These are phyloP conservation scores for Dichetophora obliterata DNA, from an alignment of 2,888 invertebrate genomes.

Conservation along the genomic window DNA sequence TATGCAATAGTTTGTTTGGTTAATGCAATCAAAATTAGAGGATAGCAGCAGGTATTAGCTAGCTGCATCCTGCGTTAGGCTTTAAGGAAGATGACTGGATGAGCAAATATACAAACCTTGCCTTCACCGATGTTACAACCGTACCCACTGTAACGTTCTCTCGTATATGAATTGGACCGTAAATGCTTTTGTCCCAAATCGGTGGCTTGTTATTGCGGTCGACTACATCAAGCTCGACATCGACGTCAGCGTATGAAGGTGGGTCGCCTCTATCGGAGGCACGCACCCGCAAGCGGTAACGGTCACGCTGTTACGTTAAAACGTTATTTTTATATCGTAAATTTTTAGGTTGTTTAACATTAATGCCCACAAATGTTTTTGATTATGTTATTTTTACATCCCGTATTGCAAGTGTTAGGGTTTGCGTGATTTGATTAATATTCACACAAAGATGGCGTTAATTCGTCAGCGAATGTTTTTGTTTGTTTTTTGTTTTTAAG, in stretches of 20 bases:
- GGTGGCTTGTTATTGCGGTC: conserved; percentile 98
- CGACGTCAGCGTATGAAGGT: conserved; percentile 94
- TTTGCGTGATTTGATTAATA: conserved; percentile 1
- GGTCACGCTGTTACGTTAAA: conserved; percentile 81
- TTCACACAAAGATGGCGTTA: conserved; percentile 24
- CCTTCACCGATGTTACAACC: conserved; percentile 97
- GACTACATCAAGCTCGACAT: conserved; percentile 98
- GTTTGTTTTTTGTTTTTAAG: conserved; percentile 42
- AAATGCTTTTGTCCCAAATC: conserved; percentile 94
- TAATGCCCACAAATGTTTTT: conserved; percentile 15
- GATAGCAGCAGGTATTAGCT: background rate
- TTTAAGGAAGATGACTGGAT: conserved; percentile 1
- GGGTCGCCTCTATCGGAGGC: conserved; percentile 96
- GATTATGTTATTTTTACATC: background rate
- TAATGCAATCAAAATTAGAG: conserved; percentile 9
- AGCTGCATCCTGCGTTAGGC: conserved; percentile 3
- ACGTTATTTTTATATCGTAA: background rate
- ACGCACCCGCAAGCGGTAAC: conserved; percentile 95
- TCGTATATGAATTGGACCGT: conserved; percentile 97
- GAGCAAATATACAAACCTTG: conserved; percentile 87
- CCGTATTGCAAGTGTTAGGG: background rate
- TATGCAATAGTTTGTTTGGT: conserved; percentile 26
- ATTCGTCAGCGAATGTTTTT: conserved; percentile 31
- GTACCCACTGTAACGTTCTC: conserved; percentile 99
- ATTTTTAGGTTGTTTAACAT: background rate